phyloP scores from a whole-genome alignment of 2,888 invertebrate genomes.

The Nudaria mundana region DNA sequence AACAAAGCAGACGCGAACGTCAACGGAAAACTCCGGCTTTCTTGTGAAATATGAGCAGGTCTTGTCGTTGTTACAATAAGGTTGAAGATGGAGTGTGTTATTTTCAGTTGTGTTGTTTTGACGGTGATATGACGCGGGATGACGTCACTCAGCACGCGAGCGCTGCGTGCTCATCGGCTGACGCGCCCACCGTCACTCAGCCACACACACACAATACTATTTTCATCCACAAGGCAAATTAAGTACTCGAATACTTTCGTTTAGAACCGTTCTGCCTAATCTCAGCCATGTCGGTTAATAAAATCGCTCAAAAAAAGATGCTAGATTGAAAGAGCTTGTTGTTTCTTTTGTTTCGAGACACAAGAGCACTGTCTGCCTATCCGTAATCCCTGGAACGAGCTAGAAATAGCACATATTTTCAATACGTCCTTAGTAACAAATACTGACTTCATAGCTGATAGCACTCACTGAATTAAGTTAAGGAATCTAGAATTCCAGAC shows the following conservation, averaged over 20 bases:
- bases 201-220: constrained; percentile 19
- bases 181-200: constrained; percentile 56
- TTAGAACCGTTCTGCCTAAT: constrained; percentile 11
- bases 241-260: constrained; percentile 1
- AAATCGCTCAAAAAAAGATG: too few relatives aligned
- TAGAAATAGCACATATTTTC: too few relatives aligned
- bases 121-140: constrained; percentile 56
- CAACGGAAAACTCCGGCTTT: constrained; percentile 69
- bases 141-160: constrained; percentile 63
- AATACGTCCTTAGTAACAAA: too few relatives aligned
- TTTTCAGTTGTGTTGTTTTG: constrained; percentile 36
- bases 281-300: neutral
- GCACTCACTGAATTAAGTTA: too few relatives aligned
- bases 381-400: too few relatives aligned
- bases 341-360: too few relatives aligned
- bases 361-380: too few relatives aligned
- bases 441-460: too few relatives aligned
- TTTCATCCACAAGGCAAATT: constrained; percentile 12
- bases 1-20: constrained; percentile 17
- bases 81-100: constrained; percentile 19
- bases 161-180: constrained; percentile 51
- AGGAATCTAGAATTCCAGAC: too few relatives aligned
- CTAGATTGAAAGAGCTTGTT: too few relatives aligned
- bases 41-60: constrained; percentile 21
- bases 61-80: constrained; percentile 22